Evolutionary conservation across 2,888 invertebrate genomes (phyloP), one percentile per base, ranked within the genome.

Genomic region (Diabrotica balteata): DNA sequence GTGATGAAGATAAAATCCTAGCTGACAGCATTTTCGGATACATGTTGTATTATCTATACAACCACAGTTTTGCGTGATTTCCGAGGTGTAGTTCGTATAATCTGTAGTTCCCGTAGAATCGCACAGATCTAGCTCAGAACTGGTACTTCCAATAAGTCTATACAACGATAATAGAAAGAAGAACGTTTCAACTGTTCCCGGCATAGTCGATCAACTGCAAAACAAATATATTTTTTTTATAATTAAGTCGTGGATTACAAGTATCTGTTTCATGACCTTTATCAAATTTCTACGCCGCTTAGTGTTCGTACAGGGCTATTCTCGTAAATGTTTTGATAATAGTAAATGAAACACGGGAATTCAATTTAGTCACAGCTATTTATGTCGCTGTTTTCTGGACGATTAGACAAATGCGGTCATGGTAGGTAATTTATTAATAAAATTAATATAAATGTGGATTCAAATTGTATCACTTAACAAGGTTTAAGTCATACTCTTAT

Each of bases 1-100:
- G 46, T 70, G 69, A 9, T 58, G 45, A 11, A 69, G 67, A 49
- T 67, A 68, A 46, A 58, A 77, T 1, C 77, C 76, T 1, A 58
- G 47, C 65, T 72, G 74, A 54, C 77, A 77, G 58, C 77, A 77
- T 45, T 76, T 77, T 65, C 76, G 69, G 8, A 76, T 62, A 58
- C 77, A 77, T 8, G 32, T n/a, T 10, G 59, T 8, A 0, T 17
- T 54, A 32, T 32, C 32, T 7, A 32, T 61, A 50, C 77, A 77
- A 17, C 68, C 70, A 51, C 76, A 75, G 10, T 63, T 66, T 61
- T 69, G 47, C 4, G 57, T 49, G 9, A 60, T 52, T 11, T 51
- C 7, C 10, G 67, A 66, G 2, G 54, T 59, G 62, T 76, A 76
- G 32, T 47, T 72, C 9, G 6, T 45, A 17, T 63, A 64, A 53